These are phyloP conservation scores for Pelodiscus sinensis DNA, from an alignment of 2,113 vertebrate genomes.

Conservation along the genomic window DNA sequence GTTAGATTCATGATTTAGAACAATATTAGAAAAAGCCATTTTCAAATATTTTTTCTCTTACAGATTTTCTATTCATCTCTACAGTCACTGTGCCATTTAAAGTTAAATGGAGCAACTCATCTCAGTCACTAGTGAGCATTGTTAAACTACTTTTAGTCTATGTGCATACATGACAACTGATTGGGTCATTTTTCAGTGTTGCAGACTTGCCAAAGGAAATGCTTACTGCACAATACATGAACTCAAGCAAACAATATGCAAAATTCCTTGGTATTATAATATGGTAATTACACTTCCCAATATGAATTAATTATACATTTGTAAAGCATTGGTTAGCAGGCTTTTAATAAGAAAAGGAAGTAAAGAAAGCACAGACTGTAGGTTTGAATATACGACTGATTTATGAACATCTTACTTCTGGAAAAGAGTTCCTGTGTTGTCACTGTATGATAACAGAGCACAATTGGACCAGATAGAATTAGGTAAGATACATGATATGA, in stretches of 20 bases:
- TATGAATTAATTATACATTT: not conserved
- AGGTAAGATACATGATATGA: not conserved
- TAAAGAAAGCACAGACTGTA: not conserved
- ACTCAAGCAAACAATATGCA: not conserved
- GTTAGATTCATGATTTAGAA: not conserved
- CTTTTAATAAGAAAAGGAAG: not conserved
- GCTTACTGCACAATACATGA: not conserved
- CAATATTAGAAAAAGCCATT: not conserved
- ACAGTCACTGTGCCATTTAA: not conserved
- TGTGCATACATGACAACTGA: not conserved
- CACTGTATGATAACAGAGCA: not conserved
- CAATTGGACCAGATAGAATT: not conserved
- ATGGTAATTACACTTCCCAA: not conserved
- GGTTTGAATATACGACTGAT: not conserved
- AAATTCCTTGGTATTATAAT: not conserved
- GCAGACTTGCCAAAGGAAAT: not conserved
- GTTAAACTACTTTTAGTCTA: fast-evolving
- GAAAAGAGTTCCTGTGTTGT: not conserved
- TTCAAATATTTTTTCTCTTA: not conserved
- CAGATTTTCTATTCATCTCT: not conserved
- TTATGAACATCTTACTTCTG: not conserved
- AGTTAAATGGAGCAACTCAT: not conserved
- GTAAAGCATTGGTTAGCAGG: not conserved
- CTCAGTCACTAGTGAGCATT: not conserved
- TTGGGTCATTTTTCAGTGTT: not conserved